These are phyloP conservation scores for Ectemnius lituratus DNA, from an alignment of 2,888 invertebrate genomes.

Conservation along the genomic window DNA sequence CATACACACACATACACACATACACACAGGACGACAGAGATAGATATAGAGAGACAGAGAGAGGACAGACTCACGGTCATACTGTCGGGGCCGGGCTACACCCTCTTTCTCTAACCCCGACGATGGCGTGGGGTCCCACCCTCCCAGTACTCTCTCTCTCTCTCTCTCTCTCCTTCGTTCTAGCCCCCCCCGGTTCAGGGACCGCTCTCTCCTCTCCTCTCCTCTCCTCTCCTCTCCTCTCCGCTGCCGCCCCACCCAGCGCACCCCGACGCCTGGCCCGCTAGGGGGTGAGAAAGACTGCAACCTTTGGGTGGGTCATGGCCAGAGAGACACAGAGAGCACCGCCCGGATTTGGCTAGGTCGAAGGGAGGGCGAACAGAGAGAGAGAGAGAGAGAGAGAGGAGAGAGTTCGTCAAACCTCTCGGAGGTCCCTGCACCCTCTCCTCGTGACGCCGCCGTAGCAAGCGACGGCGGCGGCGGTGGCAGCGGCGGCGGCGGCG, in stretches of 20 bases:
- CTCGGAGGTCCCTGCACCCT: constrained; percentile 65
- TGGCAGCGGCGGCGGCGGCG: too few relatives aligned
- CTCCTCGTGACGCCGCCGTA: constrained; percentile 23
- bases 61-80: too few relatives aligned
- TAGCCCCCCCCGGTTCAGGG: constrained; percentile 44
- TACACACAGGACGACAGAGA: too few relatives aligned
- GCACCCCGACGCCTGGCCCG: constrained; percentile 48
- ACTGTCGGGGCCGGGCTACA: constrained; percentile 24
- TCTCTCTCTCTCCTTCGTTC: constrained; percentile 1
- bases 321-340: constrained; percentile 64
- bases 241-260: constrained; percentile 42
- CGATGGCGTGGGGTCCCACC: constrained; percentile 29
- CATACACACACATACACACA: constrained; percentile 18
- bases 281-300: constrained; percentile 56
- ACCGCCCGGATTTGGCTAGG: constrained; percentile 51
- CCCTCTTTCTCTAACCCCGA: constrained; percentile 39
- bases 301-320: constrained; percentile 77
- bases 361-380: constrained; percentile 40
- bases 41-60: too few relatives aligned
- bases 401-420: constrained; percentile 67
- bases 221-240: background rate
- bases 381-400: constrained; percentile 17
- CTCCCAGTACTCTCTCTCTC: constrained; percentile 36
- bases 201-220: constrained; percentile 37
- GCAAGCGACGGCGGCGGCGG: too few relatives aligned